Conservation (phyloP, 2,797 vertebrate species). For the Sciurus carolinensis region DNA sequence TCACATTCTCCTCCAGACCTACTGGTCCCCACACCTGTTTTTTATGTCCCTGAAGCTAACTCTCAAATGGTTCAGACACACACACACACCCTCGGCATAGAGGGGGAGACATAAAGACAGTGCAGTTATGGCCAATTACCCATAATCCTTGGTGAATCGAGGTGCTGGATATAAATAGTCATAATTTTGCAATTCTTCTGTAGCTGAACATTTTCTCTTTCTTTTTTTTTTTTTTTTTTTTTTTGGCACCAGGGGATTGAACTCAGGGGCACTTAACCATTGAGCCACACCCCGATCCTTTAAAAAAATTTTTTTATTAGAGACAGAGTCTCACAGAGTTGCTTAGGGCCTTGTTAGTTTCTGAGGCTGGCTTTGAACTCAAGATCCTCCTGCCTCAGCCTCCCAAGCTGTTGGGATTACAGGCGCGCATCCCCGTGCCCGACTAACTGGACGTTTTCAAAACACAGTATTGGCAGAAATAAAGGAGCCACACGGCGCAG, state of each 20-base stretch:
- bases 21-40: neutral
- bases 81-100: no score
- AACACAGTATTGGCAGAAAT: neutral
- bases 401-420: no score
- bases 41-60: neutral
- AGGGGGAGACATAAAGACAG: neutral
- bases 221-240: no score
- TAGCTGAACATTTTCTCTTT: neutral
- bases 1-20: neutral
- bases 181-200: neutral
- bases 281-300: no score
- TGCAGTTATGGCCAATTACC: neutral
- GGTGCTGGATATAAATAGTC: accelerated
- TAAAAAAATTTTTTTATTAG: no score
- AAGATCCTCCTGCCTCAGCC: no score
- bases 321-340: no score
- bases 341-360: no score
- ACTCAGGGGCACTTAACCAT: no score
- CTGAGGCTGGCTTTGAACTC: no score
- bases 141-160: neutral
- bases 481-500: neutral
- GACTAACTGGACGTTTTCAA: neutral
- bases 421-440: no score
- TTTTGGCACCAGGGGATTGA: no score
- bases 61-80: neutral